These are phyloP conservation scores for Zosterops japonicus DNA, from an alignment of 2,113 vertebrate genomes.

Conservation along the genomic window DNA sequence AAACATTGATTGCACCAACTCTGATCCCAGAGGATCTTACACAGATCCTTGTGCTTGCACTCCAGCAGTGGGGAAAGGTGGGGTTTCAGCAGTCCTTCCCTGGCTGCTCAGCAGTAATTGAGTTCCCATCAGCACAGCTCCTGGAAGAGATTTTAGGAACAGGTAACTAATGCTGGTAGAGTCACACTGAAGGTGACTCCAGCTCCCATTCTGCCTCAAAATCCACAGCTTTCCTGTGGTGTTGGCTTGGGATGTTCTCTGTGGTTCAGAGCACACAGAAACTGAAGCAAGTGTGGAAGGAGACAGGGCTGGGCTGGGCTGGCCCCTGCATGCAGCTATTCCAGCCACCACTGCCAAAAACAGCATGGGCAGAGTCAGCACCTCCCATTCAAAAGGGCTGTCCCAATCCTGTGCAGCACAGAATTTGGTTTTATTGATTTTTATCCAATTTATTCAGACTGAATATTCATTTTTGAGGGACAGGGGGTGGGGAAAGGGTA, in stretches of 20 bases:
- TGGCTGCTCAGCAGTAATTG: background rate
- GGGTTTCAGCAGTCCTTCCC: background rate
- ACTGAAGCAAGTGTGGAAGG: background rate
- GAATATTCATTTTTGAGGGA: background rate
- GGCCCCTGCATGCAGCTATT: background rate
- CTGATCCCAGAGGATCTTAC: background rate
- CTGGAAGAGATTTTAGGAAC: background rate
- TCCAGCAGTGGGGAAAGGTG: background rate
- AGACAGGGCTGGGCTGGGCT: background rate
- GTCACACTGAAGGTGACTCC: background rate
- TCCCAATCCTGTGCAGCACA: background rate
- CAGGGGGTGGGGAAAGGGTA: accelerated
- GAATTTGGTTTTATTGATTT: background rate
- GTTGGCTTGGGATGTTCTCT: background rate
- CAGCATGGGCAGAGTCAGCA: background rate
- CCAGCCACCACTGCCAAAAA: background rate
- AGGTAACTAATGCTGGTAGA: background rate
- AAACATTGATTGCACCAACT: background rate
- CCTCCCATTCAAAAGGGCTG: background rate
- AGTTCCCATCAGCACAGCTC: background rate
- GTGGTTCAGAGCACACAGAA: background rate
- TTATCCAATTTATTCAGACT: background rate
- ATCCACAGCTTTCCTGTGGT: background rate
- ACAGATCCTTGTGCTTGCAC: background rate
- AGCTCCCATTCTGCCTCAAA: background rate